Conservation (phyloP, 2,113 vertebrate species). For the Chaetorhynchus papuensis region DNA sequence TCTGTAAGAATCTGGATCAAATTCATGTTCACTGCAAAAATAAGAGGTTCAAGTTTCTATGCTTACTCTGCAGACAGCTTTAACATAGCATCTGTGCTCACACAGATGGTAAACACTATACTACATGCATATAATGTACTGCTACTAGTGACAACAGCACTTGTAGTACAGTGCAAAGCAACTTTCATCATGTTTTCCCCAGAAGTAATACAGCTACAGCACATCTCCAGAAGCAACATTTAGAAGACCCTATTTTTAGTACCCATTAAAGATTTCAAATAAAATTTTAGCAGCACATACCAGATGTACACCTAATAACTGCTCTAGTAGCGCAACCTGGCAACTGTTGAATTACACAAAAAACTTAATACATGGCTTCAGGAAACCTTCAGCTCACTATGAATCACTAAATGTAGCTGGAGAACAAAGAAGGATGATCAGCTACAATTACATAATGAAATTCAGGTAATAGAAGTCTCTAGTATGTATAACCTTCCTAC, state of each 20-base stretch:
- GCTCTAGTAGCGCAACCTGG: not conserved
- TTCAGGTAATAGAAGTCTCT: not conserved
- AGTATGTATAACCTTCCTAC: not conserved
- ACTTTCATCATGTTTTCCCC: not conserved
- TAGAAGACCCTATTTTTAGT: not conserved
- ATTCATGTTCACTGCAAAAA: constrained; percentile 86
- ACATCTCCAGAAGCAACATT: not conserved
- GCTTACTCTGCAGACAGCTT: not conserved
- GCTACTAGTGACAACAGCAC: not conserved
- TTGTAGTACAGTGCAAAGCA: not conserved
- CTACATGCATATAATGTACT: accelerated
- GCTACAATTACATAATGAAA: not conserved
- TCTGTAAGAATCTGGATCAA: constrained; percentile 92
- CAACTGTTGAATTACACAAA: not conserved
- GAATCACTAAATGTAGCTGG: not conserved
- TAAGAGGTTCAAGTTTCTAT: not conserved
- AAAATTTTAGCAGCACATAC: not conserved
- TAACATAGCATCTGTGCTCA: not conserved
- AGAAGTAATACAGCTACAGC: not conserved
- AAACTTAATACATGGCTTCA: not conserved
- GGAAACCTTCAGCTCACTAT: not conserved
- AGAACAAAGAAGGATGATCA: not conserved
- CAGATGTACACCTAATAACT: not conserved
- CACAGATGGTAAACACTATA: accelerated
- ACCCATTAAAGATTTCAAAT: not conserved